Evolutionary conservation across 2,888 invertebrate genomes (phyloP).

Genomic region (Melitaea athalia): DNA sequence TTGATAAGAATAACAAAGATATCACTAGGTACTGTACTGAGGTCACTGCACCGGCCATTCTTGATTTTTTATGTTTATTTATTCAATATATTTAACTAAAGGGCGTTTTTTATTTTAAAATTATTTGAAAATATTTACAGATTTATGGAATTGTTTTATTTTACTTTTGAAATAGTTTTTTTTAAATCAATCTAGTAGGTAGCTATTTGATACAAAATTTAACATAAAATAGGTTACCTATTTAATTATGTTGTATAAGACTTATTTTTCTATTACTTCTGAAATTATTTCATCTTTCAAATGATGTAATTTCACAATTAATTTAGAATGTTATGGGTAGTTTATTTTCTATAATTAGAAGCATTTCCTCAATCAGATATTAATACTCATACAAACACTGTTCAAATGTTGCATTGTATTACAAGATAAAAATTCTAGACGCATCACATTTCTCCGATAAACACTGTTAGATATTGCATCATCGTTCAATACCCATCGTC

Average conservation of each 20-base stretch:
- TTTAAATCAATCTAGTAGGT: too few species aligned
- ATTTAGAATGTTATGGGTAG: too few species aligned
- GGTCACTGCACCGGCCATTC: conserved; percentile 32
- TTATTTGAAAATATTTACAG: too few species aligned
- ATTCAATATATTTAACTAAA: background rate
- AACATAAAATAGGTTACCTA: too few species aligned
- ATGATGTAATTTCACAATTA: too few species aligned
- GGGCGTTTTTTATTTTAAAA: too few species aligned
- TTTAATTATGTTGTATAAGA: too few species aligned
- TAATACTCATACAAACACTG: background rate
- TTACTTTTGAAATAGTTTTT: too few species aligned
- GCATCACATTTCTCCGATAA: conserved; percentile 71
- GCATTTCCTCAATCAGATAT: background rate
- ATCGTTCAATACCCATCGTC: conserved; percentile 42
- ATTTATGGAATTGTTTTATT: too few species aligned
- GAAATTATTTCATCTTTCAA: too few species aligned
- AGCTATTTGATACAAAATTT: too few species aligned
- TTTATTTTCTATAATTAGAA: background rate
- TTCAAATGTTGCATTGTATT: conserved; percentile 5
- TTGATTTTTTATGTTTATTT: conserved; percentile 17
- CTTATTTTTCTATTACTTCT: too few species aligned
- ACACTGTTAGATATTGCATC: conserved; percentile 73
- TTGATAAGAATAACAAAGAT: conserved; percentile 51
- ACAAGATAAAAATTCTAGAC: conserved; percentile 63
- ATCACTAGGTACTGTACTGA: conserved; percentile 40